Evolutionary conservation across 2,113 vertebrate genomes (phyloP).

Genomic region (Euleptes europaea): DNA sequence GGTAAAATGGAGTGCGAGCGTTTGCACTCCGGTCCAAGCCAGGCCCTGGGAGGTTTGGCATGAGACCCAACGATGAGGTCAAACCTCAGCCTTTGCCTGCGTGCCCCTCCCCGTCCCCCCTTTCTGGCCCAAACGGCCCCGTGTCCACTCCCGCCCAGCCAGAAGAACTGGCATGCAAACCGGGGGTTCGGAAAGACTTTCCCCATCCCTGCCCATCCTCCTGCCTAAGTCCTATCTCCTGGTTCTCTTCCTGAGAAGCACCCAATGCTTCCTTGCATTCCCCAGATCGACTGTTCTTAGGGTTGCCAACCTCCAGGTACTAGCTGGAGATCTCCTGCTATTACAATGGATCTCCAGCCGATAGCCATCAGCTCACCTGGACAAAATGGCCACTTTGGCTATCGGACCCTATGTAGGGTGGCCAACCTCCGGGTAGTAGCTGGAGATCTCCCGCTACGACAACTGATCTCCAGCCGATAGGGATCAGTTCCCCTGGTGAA

Average conservation of each 20-base stretch:
- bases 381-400: too few species aligned
- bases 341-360: too few species aligned
- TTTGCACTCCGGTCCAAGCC: neutral
- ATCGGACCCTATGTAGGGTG: too few species aligned
- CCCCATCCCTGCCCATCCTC: conserved; percentile 41
- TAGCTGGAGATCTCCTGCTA: too few species aligned
- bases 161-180: conserved; percentile 53
- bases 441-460: too few species aligned
- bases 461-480: too few species aligned
- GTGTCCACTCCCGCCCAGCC: conserved; percentile 8
- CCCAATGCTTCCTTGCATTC: neutral
- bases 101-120: neutral
- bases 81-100: neutral
- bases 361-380: too few species aligned
- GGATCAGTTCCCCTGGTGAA: too few species aligned
- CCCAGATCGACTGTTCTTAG: neutral
- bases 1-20: neutral
- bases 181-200: conserved; percentile 69
- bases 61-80: neutral
- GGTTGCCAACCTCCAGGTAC: too few species aligned
- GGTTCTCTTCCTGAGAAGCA: conserved; percentile 4
- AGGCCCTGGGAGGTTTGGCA: neutral
- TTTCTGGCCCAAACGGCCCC: neutral
- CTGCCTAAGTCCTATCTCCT: conserved; percentile 51
- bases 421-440: too few species aligned